These are phyloP conservation scores for Aricia agestis DNA, from an alignment of 1,140 invertebrate species.

Conservation along the genomic window DNA sequence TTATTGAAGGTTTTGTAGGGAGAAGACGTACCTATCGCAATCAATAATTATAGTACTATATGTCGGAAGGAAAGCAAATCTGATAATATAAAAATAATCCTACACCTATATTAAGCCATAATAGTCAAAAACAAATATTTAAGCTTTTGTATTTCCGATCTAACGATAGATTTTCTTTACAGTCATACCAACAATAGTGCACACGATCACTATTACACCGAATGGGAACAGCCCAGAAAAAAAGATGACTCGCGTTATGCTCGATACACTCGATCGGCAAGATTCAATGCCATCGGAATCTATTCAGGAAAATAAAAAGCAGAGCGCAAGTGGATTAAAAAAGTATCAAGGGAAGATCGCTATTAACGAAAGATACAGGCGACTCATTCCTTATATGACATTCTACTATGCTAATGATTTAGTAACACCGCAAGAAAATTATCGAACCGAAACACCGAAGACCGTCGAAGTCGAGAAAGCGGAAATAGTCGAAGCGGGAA, in stretches of 20 bases:
- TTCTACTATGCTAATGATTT: slow-evolving; percentile 84
- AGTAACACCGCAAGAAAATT: slow-evolving; percentile 51
- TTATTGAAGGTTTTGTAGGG: neutral
- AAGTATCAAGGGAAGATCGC: slow-evolving; percentile 54
- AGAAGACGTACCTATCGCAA: neutral
- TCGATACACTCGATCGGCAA: neutral
- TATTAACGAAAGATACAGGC: slow-evolving; percentile 81
- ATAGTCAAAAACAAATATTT: neutral
- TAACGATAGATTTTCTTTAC: slow-evolving; percentile 36
- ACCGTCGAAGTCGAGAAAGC: slow-evolving; percentile 65
- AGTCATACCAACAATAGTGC: slow-evolving; percentile 55
- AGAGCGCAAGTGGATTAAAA: slow-evolving; percentile 34
- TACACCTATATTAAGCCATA: too few species aligned
- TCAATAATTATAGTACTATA: too few species aligned
- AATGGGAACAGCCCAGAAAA: slow-evolving; percentile 72
- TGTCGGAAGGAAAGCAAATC: too few species aligned
- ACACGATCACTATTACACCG: slow-evolving; percentile 62
- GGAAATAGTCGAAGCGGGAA: slow-evolving; percentile 53
- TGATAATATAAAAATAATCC: too few species aligned
- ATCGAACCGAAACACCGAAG: slow-evolving; percentile 32
- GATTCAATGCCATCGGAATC: slow-evolving; percentile 2
- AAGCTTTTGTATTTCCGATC: slow-evolving; percentile 28
- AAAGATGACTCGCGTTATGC: slow-evolving; percentile 59
- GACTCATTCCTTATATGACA: slow-evolving; percentile 88
- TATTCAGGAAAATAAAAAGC: slow-evolving; percentile 26